Evolutionary conservation across 2,113 vertebrate species (phyloP).

Genomic region (Bubo scandiacus): DNA sequence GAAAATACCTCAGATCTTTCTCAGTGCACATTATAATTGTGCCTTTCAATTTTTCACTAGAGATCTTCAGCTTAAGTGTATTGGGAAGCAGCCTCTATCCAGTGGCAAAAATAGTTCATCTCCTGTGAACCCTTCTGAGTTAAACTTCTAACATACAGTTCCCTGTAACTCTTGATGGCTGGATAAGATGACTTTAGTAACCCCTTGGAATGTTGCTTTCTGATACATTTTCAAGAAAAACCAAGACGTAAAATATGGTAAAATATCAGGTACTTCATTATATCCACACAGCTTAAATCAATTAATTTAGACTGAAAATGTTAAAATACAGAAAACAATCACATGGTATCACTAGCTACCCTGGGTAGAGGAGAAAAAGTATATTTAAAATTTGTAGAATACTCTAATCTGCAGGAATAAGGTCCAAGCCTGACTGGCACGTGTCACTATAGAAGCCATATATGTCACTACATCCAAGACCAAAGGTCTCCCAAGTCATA

Average conservation of each 20-base stretch:
- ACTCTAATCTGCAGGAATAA: not conserved
- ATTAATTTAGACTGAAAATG: not conserved
- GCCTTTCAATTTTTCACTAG: not conserved
- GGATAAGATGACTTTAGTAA: not conserved
- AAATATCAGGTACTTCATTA: not conserved
- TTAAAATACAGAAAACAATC: not conserved
- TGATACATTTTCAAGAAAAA: not conserved
- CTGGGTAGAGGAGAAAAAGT: not conserved
- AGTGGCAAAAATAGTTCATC: not conserved
- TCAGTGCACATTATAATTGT: not conserved
- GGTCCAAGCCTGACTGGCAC: not conserved
- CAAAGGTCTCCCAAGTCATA: not conserved
- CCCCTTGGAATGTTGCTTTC: not conserved
- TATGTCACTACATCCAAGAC: not conserved
- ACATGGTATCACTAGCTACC: not conserved
- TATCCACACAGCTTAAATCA: not conserved
- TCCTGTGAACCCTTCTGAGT: not conserved
- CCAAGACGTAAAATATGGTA: not conserved
- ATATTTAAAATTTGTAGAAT: not conserved
- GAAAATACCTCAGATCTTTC: constrained; percentile 3
- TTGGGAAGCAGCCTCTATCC: not conserved
- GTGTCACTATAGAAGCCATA: not conserved
- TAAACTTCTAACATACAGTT: not conserved
- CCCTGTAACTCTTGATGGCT: not conserved
- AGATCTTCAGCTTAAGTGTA: not conserved